Conservation (phyloP, 2,113 vertebrate species). For the Loxodonta africana region DNA sequence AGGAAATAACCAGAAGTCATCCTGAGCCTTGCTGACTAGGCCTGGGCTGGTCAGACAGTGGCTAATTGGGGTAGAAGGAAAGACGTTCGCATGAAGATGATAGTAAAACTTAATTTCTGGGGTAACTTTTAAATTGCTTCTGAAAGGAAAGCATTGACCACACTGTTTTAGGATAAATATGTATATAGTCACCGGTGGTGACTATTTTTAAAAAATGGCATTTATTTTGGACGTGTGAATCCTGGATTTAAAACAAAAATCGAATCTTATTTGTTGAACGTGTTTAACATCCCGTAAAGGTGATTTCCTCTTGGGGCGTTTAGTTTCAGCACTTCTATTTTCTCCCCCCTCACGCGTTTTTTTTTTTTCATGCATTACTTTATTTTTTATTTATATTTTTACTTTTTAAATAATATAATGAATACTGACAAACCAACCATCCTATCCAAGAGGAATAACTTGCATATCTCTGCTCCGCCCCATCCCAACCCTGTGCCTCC, state of each 20-base stretch:
- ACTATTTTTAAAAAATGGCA: background rate
- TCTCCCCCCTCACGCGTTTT: background rate
- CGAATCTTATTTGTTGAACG: background rate
- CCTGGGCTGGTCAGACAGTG: background rate
- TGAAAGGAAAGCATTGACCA: background rate
- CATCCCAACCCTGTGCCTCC: background rate
- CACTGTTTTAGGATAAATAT: background rate
- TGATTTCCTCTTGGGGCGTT: background rate
- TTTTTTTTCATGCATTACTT: slow-evolving; percentile 14
- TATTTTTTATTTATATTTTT: background rate
- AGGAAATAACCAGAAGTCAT: background rate
- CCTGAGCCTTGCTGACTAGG: background rate
- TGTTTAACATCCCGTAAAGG: slow-evolving; percentile 13
- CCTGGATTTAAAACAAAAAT: slow-evolving; percentile 45
- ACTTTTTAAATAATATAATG: slow-evolving; percentile 7
- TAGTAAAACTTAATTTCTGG: slow-evolving; percentile 38
- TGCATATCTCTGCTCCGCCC: background rate
- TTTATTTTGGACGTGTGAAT: slow-evolving; percentile 27
- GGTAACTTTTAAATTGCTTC: slow-evolving; percentile 22
- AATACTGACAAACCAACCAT: background rate
- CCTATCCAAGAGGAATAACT: background rate
- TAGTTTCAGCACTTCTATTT: slow-evolving; percentile 7
- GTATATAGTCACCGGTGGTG: background rate
- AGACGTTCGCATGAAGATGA: background rate
- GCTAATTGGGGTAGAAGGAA: slow-evolving; percentile 1